Evolutionary conservation across 2,113 vertebrate genomes (phyloP), one percentile per base, ranked within the genome.

Genomic region (Prinia subflava): DNA sequence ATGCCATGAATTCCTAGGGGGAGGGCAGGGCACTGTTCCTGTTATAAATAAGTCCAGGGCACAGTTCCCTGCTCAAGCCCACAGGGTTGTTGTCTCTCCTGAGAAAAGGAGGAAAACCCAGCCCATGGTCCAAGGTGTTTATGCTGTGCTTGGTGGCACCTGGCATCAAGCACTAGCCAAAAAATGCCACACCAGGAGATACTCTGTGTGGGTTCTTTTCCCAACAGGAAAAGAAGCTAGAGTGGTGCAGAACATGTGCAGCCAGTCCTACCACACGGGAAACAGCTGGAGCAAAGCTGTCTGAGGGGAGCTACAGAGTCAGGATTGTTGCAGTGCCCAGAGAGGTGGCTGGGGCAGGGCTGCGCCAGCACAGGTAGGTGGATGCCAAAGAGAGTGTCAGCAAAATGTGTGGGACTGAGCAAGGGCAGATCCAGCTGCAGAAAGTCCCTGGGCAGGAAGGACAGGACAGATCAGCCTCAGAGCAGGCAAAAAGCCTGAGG

Each of bases 161-260:
- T 67, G n/a, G 37, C 65, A 13, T 25, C 0, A 0, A 84, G n/a
- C 4, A 8, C 37, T 11, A 20, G 16, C n/a, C 25, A 41, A 68
- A 76, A 90, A 46, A 27, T 4, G 14, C 42, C 56, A 33, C 16
- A 19, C 14, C 25, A n/a, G 23, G 7, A 77, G 37, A 67, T 42
- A 23, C 7, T 25, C 44, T 11, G 2, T 1, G 49, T 33, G 41
- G 14, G 27, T 69, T 52, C 17, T 67, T 35, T 74, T 75, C 41
- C 25, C 42, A 63, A 41, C 24, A 42, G 24, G 14, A 5, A 81
- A 63, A 73, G 33, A 35, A 35, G 30, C 18, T 56, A 13, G 13
- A 56, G 27, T 1, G 1, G 27, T 23, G 41, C 41, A 57, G n/a
- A 27, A n/a, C 42, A 33, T 20, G 18, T 15, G 44, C 35, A 86